Evolutionary conservation across 53 echinoderm and acorn worm genomes (phyloP).

Genomic region (Mesocentrotus franciscanus): DNA sequence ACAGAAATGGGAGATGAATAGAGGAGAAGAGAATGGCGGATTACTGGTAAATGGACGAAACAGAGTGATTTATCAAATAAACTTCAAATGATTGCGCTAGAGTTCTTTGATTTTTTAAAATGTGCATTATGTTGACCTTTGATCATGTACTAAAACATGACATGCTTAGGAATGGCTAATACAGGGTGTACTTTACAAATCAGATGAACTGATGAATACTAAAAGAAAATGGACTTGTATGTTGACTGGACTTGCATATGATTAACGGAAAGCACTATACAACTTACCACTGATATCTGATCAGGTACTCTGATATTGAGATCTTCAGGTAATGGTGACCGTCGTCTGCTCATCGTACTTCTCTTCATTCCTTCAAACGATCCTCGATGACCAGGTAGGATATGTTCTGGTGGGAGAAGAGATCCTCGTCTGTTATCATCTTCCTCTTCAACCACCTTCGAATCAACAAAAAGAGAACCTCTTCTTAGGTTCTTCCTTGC

Average conservation of each 20-base stretch:
- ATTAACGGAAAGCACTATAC: neutral
- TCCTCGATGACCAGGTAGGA: constrained; percentile 31
- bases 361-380: constrained; percentile 56
- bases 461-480: constrained; percentile 43
- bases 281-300: constrained; percentile 56
- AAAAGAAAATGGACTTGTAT: no score
- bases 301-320: constrained; percentile 39
- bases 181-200: no score
- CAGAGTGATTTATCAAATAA: no score
- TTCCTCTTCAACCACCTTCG: neutral
- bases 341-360: neutral
- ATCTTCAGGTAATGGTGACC: constrained; percentile 42
- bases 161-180: no score
- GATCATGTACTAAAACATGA: no score
- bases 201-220: no score
- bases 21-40: no score
- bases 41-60: no score
- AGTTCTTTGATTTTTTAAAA: no score
- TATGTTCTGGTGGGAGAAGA: constrained; percentile 25
- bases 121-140: no score
- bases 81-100: no score
- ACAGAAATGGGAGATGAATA: no score
- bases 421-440: neutral
- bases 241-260: neutral
- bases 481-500: constrained; percentile 52